Evolutionary conservation across 2,797 vertebrate genomes (phyloP).

Genomic region (Selene dorsalis): DNA sequence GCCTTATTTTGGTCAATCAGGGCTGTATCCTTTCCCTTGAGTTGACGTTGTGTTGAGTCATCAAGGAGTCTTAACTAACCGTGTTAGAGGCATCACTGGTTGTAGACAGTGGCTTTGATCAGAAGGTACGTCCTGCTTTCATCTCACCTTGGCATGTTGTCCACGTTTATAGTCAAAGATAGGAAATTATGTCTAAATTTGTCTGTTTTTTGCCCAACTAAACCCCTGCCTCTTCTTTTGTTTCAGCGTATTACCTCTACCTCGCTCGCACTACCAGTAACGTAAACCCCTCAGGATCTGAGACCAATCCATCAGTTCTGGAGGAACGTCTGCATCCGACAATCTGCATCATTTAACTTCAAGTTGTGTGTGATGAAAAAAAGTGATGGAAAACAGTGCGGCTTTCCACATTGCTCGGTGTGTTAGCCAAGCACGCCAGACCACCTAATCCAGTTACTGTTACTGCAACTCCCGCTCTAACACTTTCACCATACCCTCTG

Average conservation of each 20-base stretch:
- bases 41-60: constrained; percentile 70
- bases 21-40: constrained; percentile 54
- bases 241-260: constrained; percentile 3
- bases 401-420: constrained; percentile 56
- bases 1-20: constrained; percentile 76
- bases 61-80: constrained; percentile 55
- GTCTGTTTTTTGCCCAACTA: not conserved
- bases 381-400: constrained; percentile 69
- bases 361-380: constrained; percentile 23
- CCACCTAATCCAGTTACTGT: constrained; percentile 77
- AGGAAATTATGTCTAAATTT: constrained; percentile 38
- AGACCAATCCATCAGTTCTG: not conserved
- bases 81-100: constrained; percentile 51
- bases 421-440: constrained; percentile 63
- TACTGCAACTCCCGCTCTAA: constrained; percentile 72
- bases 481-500: constrained; percentile 75
- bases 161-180: constrained; percentile 11
- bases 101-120: constrained; percentile 67
- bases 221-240: not conserved
- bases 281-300: constrained; percentile 3
- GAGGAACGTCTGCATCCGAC: not conserved
- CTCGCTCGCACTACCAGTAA: not conserved
- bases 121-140: constrained; percentile 53
- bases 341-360: constrained; percentile 27
- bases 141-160: constrained; percentile 56